Conservation (phyloP, 2,797 vertebrate genomes). For the Pseudotriccus pelzelni region DNA sequence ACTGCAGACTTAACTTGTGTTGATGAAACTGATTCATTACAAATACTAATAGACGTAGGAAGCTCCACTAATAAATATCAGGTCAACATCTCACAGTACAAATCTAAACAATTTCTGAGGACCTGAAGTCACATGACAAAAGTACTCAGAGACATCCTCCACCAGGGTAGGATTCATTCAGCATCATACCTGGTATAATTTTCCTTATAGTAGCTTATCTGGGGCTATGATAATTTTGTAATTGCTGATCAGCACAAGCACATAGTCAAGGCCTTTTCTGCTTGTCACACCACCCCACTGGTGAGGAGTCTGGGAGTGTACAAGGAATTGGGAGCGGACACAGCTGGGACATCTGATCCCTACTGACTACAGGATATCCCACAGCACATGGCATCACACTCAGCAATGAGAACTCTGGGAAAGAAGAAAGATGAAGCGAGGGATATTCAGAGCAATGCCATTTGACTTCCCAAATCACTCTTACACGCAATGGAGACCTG, state of each 20-base stretch:
- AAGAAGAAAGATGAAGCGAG: not conserved
- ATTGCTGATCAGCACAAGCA: not conserved
- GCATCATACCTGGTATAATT: not conserved
- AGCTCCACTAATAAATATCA: not conserved
- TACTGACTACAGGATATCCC: not conserved
- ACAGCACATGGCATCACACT: not conserved
- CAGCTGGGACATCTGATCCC: not conserved
- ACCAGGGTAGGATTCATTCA: not conserved
- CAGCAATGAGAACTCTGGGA: not conserved
- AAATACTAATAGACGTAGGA: not conserved
- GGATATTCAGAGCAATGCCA: fast-evolving
- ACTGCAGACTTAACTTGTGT: not conserved
- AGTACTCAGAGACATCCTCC: not conserved
- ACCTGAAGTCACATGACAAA: not conserved
- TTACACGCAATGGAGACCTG: fast-evolving
- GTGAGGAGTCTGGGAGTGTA: fast-evolving
- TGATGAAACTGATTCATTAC: not conserved
- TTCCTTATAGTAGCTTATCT: too few relatives aligned
- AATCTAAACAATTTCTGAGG: not conserved
- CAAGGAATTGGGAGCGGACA: not conserved
- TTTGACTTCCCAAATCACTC: not conserved
- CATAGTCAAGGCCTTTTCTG: not conserved
- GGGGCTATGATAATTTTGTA: not conserved
- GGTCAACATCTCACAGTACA: not conserved
- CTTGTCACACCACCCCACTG: not conserved